These are phyloP conservation scores for Adelosebastes latens DNA, from an alignment of 2,797 vertebrate species.

Conservation along the genomic window DNA sequence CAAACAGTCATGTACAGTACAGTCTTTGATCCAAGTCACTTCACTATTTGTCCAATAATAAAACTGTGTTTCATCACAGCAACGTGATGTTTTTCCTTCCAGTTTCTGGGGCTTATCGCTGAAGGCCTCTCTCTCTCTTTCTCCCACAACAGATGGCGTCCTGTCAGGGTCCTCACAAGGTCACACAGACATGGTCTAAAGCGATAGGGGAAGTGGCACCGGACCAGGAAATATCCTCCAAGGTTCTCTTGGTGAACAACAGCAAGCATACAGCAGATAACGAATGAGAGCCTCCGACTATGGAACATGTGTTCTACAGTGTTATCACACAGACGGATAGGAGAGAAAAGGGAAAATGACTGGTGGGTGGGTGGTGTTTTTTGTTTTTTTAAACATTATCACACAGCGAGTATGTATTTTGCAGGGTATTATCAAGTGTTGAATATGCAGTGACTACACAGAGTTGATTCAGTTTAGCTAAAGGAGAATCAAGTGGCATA, in stretches of 20 bases:
- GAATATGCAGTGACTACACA: background rate
- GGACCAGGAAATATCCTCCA: constrained; percentile 51
- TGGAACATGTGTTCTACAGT: constrained; percentile 41
- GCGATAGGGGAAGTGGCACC: constrained; percentile 63
- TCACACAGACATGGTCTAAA: constrained; percentile 33
- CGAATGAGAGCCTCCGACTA: constrained; percentile 11
- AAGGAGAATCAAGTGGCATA: background rate
- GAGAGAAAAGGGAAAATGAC: constrained; percentile 8
- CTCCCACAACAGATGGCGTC: constrained; percentile 44
- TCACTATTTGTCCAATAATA: constrained; percentile 32
- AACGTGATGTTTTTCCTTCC: constrained; percentile 27
- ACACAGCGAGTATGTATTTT: constrained; percentile 8
- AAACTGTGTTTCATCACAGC: constrained; percentile 12
- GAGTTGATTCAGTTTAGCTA: background rate
- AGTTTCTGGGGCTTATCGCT: constrained; percentile 26
- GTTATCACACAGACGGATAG: constrained; percentile 49
- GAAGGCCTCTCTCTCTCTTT: background rate
- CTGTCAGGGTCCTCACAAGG: constrained; percentile 43
- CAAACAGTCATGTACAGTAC: constrained; percentile 21
- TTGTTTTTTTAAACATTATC: constrained; percentile 23
- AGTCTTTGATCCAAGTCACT: constrained; percentile 46
- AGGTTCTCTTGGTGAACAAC: constrained; percentile 44
- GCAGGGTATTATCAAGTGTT: background rate
- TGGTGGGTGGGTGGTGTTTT: background rate
- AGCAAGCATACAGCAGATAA: constrained; percentile 49